A percentile compares a stretch with the other conserved stretches of the same genome.
These are phyloP conservation scores for Periphyllus acericola DNA, from an alignment of 2,888 invertebrate species.

Conservation along the genomic window DNA sequence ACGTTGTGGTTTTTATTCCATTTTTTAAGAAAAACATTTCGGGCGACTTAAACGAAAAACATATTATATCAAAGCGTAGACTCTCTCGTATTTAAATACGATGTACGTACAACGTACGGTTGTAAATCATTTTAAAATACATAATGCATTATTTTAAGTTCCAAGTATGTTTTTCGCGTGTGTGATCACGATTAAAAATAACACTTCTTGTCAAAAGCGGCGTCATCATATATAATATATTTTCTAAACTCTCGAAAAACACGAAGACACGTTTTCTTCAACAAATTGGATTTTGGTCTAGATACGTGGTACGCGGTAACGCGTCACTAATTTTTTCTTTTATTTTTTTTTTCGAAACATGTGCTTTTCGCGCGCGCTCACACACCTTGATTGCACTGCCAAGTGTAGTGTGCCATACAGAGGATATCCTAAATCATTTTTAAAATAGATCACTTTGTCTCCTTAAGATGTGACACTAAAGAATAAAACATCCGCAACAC, in stretches of 20 bases:
- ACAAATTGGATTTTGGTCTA: neutral
- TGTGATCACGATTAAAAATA: neutral
- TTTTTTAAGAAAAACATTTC: no score
- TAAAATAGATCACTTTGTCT: conserved; percentile 35
- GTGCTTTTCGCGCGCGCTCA: neutral
- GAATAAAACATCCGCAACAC: conserved; percentile 13
- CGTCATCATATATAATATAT: no score
- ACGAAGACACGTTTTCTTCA: neutral
- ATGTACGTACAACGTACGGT: no score
- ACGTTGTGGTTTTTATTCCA: no score
- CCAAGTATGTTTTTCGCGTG: neutral
- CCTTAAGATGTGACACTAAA: conserved; percentile 30
- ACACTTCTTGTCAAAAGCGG: neutral
- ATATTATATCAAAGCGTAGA: no score
- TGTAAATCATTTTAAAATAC: neutral
- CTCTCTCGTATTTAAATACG: no score
- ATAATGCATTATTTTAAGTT: neutral
- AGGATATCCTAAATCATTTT: conserved; percentile 42
- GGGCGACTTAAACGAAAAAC: no score
- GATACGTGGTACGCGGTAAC: neutral
- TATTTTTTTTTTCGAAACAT: neutral
- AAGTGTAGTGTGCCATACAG: neutral
- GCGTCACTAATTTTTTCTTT: neutral
- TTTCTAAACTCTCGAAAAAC: neutral
- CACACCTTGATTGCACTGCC: neutral